Evolutionary conservation across 2,888 invertebrate genomes (phyloP), one percentile per base, ranked within the genome.

Genomic region (Lithophane semibrunnea): DNA sequence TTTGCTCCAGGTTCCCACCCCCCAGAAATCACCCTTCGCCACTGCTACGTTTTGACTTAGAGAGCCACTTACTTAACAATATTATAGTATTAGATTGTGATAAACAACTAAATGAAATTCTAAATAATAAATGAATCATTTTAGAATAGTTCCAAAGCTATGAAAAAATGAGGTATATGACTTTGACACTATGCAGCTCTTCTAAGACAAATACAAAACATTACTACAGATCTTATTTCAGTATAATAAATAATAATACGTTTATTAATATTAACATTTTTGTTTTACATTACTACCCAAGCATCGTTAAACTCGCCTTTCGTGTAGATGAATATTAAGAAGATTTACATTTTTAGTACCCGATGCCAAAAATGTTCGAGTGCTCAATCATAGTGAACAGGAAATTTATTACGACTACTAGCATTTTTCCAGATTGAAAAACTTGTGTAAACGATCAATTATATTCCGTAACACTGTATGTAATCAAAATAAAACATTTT

Each of bases 401-500:
- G 29, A 10, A 63, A 80, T 61, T 58, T 70, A 70, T 71, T 58
- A 68, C 54, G 54, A 64, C 60, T 66, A 76, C 69, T 68, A 76
- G 44, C 72, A 60, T 81, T 83, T 74, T 82, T 64, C 56, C 83
- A 83, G 70, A 85, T 86, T 84, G 83, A 84, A 86, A 71, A 83
- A 85, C 86, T 83, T 84, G 47, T 49, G 56, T 61, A 64, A 79
- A 75, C 78, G 86, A 61, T 75, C 86, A 82, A 83, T 84, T 85
- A 72, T 72, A 61, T 77, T 74, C 61, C 29, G 61, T 77, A 85
- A 73, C 67, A 66, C 58, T 66, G 52, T 64, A 21, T 37, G 79
- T 73, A 83, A 86, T 84, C 73, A 88, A 83, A 84, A 86, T 83
- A 86, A 83, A 85, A 83, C 83, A 78, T 79, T 78, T 73, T 77